Conservation (phyloP, 1,140 invertebrate genomes). For the Drepana arcuata region DNA sequence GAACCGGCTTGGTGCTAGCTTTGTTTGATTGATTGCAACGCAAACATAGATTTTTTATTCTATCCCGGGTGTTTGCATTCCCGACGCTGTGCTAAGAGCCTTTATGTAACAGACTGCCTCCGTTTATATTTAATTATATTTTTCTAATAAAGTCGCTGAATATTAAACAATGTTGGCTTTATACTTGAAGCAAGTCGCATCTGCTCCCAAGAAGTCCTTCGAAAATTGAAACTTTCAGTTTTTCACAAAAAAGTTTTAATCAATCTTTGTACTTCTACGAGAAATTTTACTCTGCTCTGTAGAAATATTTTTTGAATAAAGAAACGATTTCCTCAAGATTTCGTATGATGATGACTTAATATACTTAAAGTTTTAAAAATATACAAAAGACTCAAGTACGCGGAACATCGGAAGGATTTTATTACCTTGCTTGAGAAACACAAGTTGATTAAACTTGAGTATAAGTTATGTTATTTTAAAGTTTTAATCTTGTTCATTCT, state of each 20-base stretch:
- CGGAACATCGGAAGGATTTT: no score
- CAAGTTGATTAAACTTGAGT: no score
- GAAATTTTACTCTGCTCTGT: no score
- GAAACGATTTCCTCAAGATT: no score
- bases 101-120: constrained; percentile 14
- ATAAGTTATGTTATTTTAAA: no score
- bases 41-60: constrained; percentile 49
- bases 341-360: no score
- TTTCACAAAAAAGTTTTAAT: background rate
- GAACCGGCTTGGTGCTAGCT: constrained; percentile 28
- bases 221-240: constrained; percentile 2
- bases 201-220: constrained; percentile 5
- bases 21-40: constrained; percentile 60
- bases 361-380: no score
- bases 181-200: constrained; percentile 7
- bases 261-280: background rate
- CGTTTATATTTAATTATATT: constrained; percentile 11
- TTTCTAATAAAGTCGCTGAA: constrained; percentile 6
- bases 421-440: no score
- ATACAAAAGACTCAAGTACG: no score
- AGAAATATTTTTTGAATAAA: constrained; percentile 2
- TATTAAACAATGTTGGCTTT: constrained; percentile 5
- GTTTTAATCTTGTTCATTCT: no score
- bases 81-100: constrained; percentile 11
- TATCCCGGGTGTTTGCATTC: constrained; percentile 29